A percentile compares a stretch with the other conserved stretches of the same genome.
phyloP scores from a whole-genome alignment of 1,140 invertebrate genomes.

The Neotoxoptera formosana region DNA sequence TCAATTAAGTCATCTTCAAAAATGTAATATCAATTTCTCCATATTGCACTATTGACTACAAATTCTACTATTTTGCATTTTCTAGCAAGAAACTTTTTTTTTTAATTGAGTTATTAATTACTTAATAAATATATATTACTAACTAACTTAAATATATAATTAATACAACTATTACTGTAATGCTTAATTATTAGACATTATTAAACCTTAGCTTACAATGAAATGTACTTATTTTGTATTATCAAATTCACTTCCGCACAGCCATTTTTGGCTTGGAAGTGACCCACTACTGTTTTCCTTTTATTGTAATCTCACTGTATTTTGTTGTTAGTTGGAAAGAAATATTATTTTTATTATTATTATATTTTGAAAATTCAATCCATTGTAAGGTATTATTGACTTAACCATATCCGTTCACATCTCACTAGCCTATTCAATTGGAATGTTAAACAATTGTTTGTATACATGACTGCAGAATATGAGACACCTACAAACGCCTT shows the following conservation, averaged over 20 bases:
- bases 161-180: neutral
- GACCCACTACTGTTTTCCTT: no score
- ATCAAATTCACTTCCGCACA: no score
- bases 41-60: neutral
- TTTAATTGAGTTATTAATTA: neutral
- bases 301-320: no score
- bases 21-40: neutral
- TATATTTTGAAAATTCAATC: neutral
- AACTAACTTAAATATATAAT: neutral
- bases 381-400: slow-evolving; percentile 11
- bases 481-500: slow-evolving; percentile 85
- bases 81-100: neutral
- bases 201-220: no score
- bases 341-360: neutral
- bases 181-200: neutral
- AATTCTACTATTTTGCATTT: neutral
- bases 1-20: neutral
- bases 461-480: slow-evolving; percentile 98
- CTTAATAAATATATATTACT: neutral
- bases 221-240: no score
- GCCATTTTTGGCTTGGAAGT: no score
- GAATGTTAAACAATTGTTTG: slow-evolving; percentile 99
- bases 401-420: slow-evolving; percentile 66
- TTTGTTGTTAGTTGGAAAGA: no score
- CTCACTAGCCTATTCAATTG: slow-evolving; percentile 95